These are phyloP conservation scores for Ciconia stormi DNA, from an alignment of 2,113 vertebrate genomes.

Conservation along the genomic window DNA sequence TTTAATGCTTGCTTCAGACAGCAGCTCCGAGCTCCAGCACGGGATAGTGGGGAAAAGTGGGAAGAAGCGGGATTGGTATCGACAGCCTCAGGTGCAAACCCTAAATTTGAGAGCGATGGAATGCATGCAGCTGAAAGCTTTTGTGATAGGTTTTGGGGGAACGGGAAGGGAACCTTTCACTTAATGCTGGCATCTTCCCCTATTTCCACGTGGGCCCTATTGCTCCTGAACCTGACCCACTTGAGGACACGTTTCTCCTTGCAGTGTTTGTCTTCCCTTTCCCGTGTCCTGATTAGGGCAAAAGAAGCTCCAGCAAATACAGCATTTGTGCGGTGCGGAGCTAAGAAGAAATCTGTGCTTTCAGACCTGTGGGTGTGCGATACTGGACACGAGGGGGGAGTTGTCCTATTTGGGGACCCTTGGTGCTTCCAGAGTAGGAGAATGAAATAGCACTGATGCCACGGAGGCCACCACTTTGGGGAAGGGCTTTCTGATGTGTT, in stretches of 20 bases:
- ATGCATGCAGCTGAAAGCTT: neutral
- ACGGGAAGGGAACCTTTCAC: neutral
- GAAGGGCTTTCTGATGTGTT: neutral
- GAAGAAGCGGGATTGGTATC: neutral
- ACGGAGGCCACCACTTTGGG: neutral
- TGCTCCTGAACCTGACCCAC: neutral
- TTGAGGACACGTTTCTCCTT: neutral
- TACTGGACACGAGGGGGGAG: accelerated
- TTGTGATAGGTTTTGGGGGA: neutral
- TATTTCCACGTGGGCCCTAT: neutral
- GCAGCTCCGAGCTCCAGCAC: neutral
- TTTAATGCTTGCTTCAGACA: neutral
- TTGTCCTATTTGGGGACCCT: neutral
- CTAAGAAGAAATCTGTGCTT: neutral
- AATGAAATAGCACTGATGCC: accelerated
- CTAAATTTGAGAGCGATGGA: accelerated
- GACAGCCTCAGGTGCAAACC: neutral
- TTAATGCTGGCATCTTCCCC: neutral
- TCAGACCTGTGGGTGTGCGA: neutral
- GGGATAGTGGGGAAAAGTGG: neutral
- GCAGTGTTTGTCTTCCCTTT: neutral
- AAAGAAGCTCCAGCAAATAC: neutral
- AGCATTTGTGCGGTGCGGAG: neutral
- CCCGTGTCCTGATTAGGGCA: neutral
- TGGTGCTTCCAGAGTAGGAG: neutral